Conservation (phyloP, 2,888 invertebrate species). For the Volucella bombylans region DNA sequence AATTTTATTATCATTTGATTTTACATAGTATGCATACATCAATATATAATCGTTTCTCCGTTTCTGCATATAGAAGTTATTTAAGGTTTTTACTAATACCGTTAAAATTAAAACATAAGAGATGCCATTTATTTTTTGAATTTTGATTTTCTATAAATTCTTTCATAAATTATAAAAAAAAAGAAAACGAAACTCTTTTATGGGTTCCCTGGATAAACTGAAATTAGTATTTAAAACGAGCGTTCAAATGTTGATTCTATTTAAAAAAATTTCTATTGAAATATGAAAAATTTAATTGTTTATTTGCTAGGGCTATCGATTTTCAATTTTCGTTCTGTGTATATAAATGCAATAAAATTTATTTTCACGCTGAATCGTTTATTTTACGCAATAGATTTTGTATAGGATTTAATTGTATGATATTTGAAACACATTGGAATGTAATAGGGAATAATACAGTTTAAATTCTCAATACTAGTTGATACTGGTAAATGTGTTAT, state of each 20-base stretch:
- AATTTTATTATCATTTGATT: constrained; percentile 63
- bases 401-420: constrained; percentile 15
- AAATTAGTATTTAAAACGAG: constrained; percentile 39
- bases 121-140: constrained; percentile 37
- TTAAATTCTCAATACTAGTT: constrained; percentile 56
- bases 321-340: constrained; percentile 32
- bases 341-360: constrained; percentile 65
- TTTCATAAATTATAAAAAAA: not conserved
- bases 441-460: constrained; percentile 53
- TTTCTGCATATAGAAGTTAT: constrained; percentile 11
- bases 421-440: constrained; percentile 56
- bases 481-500: not conserved
- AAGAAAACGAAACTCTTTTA: not conserved
- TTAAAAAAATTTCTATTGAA: constrained; percentile 46
- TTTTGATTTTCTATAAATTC: constrained; percentile 35
- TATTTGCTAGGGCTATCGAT: constrained; percentile 44
- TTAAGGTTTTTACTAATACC: constrained; percentile 27
- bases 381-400: not conserved
- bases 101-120: constrained; percentile 50
- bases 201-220: constrained; percentile 30
- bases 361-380: constrained; percentile 42
- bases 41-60: constrained; percentile 40
- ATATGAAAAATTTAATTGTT: constrained; percentile 41
- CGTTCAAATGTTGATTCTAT: constrained; percentile 17
- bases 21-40: constrained; percentile 69